Base-by-base conservation (phyloP, 2,797 vertebrate species). In the Myotis myotis region DNA sequence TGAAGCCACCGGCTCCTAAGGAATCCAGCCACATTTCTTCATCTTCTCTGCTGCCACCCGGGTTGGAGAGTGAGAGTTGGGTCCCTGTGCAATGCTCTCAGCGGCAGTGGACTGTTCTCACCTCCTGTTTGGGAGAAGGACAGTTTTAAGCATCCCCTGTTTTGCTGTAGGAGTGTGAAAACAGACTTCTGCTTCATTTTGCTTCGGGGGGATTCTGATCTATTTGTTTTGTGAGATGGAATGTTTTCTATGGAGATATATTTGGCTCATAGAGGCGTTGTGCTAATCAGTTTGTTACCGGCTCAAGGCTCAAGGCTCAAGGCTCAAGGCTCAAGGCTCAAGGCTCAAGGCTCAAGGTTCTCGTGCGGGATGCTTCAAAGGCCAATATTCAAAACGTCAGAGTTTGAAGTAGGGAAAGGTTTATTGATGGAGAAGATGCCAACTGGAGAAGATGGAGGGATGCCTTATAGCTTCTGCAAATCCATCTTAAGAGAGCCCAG, bases 21-120 rank as follows among this genome's bases (percentile, higher is more conserved):
- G 87, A 97, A 95, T 96, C 87, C 89, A 92, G 82, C 92, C 95
- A 94, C 92, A 53, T 93, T 91, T 95, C 96, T 5, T 41, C 85
- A 10, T 87, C 36, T 55, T 86, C 20, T 62, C 53, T 11, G 33
- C 28, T 62, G 23, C 33, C 36, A 9, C 17, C 33, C 51, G 49
- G 22, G 5, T 15, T 86, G 95, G 96, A 66, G 33, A 16, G 7
- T 13, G 38, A 23, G 86, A 93, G 79, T 91, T 62, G 57, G 64
- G 93, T 96, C 94, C 92, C 47, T 84, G 0, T 11, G 38, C 11
- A 12, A 0, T 68, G 90, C 33, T 93, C 89, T 82, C 83, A 66
- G 86, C n/a, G 89, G 84, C 86, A 84, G 87, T 89, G 81, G 96
- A 71, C 93, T 92, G 72, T 93, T 94, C 74, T 95, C 64, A 49